A percentile compares a stretch with the other conserved stretches of the same genome.
Conservation (phyloP, 2,888 invertebrate species). For the Hemicrepidius hirtus region DNA sequence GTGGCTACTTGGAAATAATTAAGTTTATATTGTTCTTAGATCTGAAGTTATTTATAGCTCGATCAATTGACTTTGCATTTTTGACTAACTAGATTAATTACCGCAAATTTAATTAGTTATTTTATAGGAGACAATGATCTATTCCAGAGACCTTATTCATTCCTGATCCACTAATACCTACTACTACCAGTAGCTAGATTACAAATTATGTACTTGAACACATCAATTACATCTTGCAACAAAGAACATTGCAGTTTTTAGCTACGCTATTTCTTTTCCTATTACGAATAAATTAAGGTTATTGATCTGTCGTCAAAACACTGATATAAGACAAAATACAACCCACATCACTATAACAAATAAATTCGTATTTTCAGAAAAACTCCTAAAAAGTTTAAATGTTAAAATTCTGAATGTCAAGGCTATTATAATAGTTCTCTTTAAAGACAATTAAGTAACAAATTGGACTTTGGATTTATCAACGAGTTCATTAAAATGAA, state of each 20-base stretch:
- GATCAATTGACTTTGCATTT: constrained; percentile 34
- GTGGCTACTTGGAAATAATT: constrained; percentile 49
- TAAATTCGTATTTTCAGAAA: too few species aligned
- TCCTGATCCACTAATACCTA: constrained; percentile 4
- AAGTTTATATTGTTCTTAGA: constrained; percentile 47
- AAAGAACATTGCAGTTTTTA: not conserved
- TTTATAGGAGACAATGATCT: constrained; percentile 25
- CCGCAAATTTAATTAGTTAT: constrained; percentile 32
- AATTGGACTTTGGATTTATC: constrained; percentile 1
- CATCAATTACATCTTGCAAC: constrained; percentile 3
- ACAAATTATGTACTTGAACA: not conserved
- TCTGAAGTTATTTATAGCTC: constrained; percentile 40
- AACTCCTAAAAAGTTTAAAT: too few species aligned
- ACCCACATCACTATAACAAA: too few species aligned
- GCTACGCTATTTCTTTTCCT: not conserved
- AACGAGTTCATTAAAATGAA: not conserved
- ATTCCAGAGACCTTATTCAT: not conserved
- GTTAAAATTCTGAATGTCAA: too few species aligned
- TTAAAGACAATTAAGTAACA: constrained; percentile 6
- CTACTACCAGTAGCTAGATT: not conserved
- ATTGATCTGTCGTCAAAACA: too few species aligned
- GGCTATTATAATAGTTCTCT: not conserved
- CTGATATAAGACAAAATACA: too few species aligned
- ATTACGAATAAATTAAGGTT: too few species aligned
- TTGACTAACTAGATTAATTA: constrained; percentile 39